Evolutionary conservation across 2,888 invertebrate species (phyloP).

Genomic region (Taphrorychus bicolor): DNA sequence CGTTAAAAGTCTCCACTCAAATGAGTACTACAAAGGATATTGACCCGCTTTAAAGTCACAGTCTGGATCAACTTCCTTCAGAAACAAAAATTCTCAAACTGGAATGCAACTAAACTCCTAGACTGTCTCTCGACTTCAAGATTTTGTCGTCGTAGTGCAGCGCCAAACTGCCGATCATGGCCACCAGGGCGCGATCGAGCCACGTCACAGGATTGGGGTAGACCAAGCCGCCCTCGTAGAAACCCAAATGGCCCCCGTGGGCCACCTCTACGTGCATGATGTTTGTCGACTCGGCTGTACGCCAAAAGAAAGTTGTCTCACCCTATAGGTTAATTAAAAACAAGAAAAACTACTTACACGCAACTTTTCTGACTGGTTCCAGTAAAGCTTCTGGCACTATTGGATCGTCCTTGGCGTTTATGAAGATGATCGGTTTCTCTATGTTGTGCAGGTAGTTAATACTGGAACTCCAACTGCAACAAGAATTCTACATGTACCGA

Average conservation of each 20-base stretch:
- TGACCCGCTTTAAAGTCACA: too few relatives aligned
- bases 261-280: conserved; percentile 80
- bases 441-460: conserved; percentile 81
- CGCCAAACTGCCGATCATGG: conserved; percentile 77
- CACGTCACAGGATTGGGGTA: conserved; percentile 92
- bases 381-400: conserved; percentile 83
- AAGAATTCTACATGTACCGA: too few relatives aligned
- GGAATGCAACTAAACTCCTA: neutral
- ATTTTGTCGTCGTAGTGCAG: conserved; percentile 58
- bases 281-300: conserved; percentile 70
- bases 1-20: too few relatives aligned
- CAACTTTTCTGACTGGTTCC: conserved; percentile 74
- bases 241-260: conserved; percentile 94
- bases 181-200: conserved; percentile 88
- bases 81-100: neutral
- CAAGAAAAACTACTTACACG: conserved; percentile 66
- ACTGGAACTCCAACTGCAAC: conserved; percentile 75
- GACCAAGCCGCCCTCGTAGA: conserved; percentile 88
- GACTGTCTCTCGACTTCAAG: conserved; percentile 41
- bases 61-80: too few relatives aligned
- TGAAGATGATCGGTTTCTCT: conserved; percentile 85
- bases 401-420: conserved; percentile 92
- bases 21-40: too few relatives aligned
- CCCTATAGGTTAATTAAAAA: neutral
- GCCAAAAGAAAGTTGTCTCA: neutral